These are phyloP conservation scores for Tiliqua scincoides DNA, from an alignment of 2,113 vertebrate genomes.

Conservation along the genomic window DNA sequence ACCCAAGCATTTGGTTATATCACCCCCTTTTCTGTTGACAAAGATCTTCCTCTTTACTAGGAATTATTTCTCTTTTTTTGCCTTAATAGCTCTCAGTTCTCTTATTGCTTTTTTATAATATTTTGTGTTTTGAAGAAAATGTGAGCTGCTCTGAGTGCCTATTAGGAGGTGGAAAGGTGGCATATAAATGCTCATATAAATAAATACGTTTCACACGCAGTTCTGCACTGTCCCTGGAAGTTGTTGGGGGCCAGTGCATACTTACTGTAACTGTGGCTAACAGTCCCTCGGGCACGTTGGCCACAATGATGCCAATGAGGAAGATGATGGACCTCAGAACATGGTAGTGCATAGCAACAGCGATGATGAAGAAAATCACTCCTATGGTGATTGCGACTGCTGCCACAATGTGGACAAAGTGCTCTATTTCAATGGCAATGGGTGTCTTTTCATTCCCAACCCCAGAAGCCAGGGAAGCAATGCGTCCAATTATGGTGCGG, in stretches of 20 bases:
- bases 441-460: constrained; percentile 82
- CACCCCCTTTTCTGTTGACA: too few relatives aligned
- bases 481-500: constrained; percentile 80
- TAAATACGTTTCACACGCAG: not conserved
- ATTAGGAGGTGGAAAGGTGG: too few relatives aligned
- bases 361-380: constrained; percentile 81
- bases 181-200: too few relatives aligned
- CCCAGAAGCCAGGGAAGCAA: constrained; percentile 78
- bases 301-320: constrained; percentile 85
- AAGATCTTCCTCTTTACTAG: too few relatives aligned
- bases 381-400: constrained; percentile 78
- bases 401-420: constrained; percentile 82
- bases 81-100: too few relatives aligned
- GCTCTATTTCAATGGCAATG: constrained; percentile 82
- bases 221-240: not conserved
- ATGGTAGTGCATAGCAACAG: constrained; percentile 74
- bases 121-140: too few relatives aligned
- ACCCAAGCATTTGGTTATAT: too few relatives aligned
- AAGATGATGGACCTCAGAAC: constrained; percentile 82
- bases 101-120: too few relatives aligned
- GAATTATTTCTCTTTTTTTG: too few relatives aligned
- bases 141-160: too few relatives aligned
- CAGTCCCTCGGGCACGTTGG: constrained; percentile 83
- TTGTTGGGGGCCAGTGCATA: fast-evolving
- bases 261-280: constrained; percentile 84